Base-by-base conservation (phyloP, 2,113 vertebrate species). In the Prunella himalayana region DNA sequence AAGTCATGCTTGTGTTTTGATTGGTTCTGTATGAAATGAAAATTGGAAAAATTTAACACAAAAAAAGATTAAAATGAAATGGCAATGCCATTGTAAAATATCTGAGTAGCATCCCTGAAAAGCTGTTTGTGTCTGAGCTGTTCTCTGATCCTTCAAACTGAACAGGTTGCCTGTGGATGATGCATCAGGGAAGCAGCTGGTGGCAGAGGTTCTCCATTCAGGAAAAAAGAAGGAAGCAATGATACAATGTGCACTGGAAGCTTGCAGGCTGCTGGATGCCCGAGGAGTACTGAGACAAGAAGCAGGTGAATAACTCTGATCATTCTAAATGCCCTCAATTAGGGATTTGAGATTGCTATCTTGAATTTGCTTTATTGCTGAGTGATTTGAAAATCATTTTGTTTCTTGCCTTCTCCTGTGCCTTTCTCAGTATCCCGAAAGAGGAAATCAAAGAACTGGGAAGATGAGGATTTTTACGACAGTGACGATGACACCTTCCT, bases 401-500 rank as follows among this genome's bases (percentile, higher is more conserved):
- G 18, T 78, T 92, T 39, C 69, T 94, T 88, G 25, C 31, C 3
- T 65, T 85, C 30, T 53, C 35, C 11, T 31, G 76, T 76, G 45
- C 42, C 51, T 94, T 80, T 92, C 47, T 66, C 89, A 99, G 99
- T 99, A 65, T 99, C 99, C 61, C 98, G 99, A 22, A 99, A 99
- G 97, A 98, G 99, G 81, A 99, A 98, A 95, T 98, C 98, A 90
- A 99, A 99, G 97, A 99, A 99, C 97, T 99, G 99, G 99, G 99
- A 99, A 88, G 99, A 99, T 27, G 99, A 99, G 89, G 99, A 99
- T 78, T 99, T 98, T 96, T 99, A 99, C 57, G 99, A 99, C 96
- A 99, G 99, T 21, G 99, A 99, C 9, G 99, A 99, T 21, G 99
- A 99, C 94, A 99, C 99, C 21, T 99, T 99, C 91, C 98, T 99